phyloP scores from a whole-genome alignment of 2,888 invertebrate species.

The Orchesellides sinensis region DNA sequence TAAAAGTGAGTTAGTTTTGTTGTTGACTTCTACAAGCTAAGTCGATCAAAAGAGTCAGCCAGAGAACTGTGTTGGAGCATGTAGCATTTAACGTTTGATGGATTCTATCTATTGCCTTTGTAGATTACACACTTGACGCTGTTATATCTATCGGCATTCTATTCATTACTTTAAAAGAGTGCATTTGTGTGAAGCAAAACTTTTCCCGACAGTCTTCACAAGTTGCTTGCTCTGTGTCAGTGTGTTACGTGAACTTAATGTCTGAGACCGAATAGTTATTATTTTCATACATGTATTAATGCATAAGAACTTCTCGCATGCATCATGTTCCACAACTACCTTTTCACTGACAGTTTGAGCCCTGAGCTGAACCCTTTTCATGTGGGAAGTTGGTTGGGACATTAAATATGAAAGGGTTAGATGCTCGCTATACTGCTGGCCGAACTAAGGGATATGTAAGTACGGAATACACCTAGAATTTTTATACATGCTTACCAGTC shows the following conservation, averaged over 20 bases:
- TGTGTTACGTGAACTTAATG: conserved; percentile 40
- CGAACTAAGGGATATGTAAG: no score
- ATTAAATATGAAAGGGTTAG: not conserved
- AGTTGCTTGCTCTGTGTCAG: conserved; percentile 37
- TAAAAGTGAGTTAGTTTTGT: conserved; percentile 39
- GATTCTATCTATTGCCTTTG: no score
- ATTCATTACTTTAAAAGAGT: conserved; percentile 7
- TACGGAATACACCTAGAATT: not conserved
- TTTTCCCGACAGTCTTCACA: not conserved
- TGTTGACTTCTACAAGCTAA: conserved; percentile 13
- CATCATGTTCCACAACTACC: conserved; percentile 22
- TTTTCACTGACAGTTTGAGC: not conserved
- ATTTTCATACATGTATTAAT: conserved; percentile 10
- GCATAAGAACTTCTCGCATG: not conserved
- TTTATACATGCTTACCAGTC: conserved; percentile 1
- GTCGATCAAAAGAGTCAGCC: conserved; percentile 12
- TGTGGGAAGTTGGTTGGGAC: no score
- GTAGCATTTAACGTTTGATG: no score
- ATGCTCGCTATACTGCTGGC: no score
- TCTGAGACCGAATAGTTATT: conserved; percentile 14
- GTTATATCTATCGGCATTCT: conserved; percentile 22
- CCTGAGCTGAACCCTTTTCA: not conserved
- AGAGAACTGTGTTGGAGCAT: not conserved
- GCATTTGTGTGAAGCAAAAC: conserved; percentile 17
- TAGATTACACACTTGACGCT: no score